Base-by-base conservation (phyloP, 2,888 invertebrate species). In the Tetropium fuscum region DNA sequence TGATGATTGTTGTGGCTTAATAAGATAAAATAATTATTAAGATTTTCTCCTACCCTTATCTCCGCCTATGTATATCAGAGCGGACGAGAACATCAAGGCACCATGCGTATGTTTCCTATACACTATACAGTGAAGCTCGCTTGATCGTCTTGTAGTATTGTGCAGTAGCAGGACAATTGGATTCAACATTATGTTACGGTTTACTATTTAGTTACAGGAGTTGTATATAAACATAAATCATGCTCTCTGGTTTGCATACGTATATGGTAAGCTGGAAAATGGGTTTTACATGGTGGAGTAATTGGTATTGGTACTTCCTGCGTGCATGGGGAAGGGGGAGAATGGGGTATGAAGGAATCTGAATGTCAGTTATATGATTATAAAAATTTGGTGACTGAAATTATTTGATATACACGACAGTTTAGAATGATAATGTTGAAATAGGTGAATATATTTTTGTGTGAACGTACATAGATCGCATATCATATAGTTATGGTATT, bases 91-190 rank as follows among this genome's bases (percentile, higher is more conserved):
- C 6, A 16, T n/a, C n/a, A n/a, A n/a, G 22, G 22, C 11, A 13
- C 34, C 13, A 34, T 34, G 34, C 34, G 20, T 22, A 19, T 41
- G 41, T 13, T 41, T 41, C 41, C 41, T 41, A 19, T 41, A 10
- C 19, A 11, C 41, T 20, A 22, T 47, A 47, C 19, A 8, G 30
- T 32, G 18, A 32, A 41, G 41, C 10, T 19, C 6, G 32, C 32
- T 34, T 47, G 47, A 32, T 32, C 19, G n/a, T 18, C 32, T 47
- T 30, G 47, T 47, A 47, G 32, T 47, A 43, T 56, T 58, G 27
- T 58, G 58, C 53, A 49, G 63, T 58, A 63, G 63, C 60, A 36
- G 60, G 48, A 66, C 63, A 66, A 66, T 64, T 53, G 64, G 48
- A 64, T 57, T 54, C 45, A 40, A 58, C 60, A 60, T 60, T 58